These are phyloP conservation scores for Euglossa dilemma DNA, from an alignment of 1,140 invertebrate genomes.

Conservation along the genomic window DNA sequence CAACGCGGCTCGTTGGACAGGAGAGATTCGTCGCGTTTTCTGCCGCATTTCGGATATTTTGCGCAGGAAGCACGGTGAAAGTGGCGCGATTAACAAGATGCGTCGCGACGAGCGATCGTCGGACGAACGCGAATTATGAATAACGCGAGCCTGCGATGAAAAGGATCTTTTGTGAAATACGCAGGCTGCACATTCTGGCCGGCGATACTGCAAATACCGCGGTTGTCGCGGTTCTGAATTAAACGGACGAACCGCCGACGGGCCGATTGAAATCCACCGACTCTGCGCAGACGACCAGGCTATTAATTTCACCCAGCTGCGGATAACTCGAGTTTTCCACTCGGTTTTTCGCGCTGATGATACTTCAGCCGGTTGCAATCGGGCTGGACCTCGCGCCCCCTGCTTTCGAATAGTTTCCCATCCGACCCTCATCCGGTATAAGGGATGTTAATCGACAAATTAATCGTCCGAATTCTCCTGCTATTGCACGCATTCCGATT, in stretches of 20 bases:
- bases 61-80: not conserved
- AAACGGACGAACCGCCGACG: slow-evolving; percentile 3
- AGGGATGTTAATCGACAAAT: too few relatives aligned
- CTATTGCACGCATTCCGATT: too few relatives aligned
- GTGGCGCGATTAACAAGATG: not conserved
- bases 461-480: too few relatives aligned
- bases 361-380: too few relatives aligned
- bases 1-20: too few relatives aligned
- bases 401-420: too few relatives aligned
- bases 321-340: not conserved
- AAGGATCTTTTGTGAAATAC: slow-evolving; percentile 8
- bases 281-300: not conserved
- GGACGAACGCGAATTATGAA: slow-evolving; percentile 14
- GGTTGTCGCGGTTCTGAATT: slow-evolving; percentile 11
- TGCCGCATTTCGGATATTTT: too few relatives aligned
- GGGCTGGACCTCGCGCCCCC: not conserved
- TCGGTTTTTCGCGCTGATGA: not conserved
- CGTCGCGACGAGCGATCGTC: not conserved
- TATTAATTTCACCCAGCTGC: slow-evolving; percentile 1
- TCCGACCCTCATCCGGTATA: too few relatives aligned
- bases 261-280: not conserved
- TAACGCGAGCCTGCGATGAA: not conserved
- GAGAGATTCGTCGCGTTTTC: too few relatives aligned
- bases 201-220: slow-evolving; percentile 17
- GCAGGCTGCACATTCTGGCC: not conserved